Base-by-base conservation (phyloP, 2,797 vertebrate species). In the Microtus californicus region DNA sequence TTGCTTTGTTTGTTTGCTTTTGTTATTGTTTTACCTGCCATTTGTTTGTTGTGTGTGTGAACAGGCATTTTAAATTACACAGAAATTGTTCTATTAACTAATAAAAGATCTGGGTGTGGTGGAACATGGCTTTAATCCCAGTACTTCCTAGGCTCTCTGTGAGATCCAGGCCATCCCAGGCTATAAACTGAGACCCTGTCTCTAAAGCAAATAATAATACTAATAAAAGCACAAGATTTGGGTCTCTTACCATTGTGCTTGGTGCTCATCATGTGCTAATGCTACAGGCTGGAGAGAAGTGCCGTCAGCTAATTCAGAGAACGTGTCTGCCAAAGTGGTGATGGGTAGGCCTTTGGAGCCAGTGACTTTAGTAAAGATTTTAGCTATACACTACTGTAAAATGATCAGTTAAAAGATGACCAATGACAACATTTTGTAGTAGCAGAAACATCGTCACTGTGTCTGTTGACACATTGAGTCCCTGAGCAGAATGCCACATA, bases 371-470 rank as follows among this genome's bases (percentile, higher is more conserved):
- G 74, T 5, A 43, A 43, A 94, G 87, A 23, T 65, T 82, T 85
- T 92, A 78, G 90, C 48, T 51, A 89, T 92, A 86, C 56, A 63
- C 77, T 3, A 65, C 11, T 92, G 14, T 95, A 90, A 93, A 88
- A 93, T 96, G 21, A 78, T 59, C 48, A 71, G 34, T 87, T 96
- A 74, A 51, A 80, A 81, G 45, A 31, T 88, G 82, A 92, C 54
- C 29, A 45, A 51, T 86, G 83, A 94, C 71, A 95, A 43, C 34
- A 82, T 56, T 92, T 77, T 92, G 0, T 93, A 90, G 90, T 59
- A 74, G 14, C 10, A 94, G 54, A 77, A 91, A 67, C 65, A 86
- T 6, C 92, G 29, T 45, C 93, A 96, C 89, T 81, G 51, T 67
- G 6, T 87, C 51, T 45, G 1, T 48, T 95, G 61, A 59, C 51